These are phyloP conservation scores for Pantherophis vulpinus DNA, from an alignment of 2,797 vertebrate species.

Conservation along the genomic window DNA sequence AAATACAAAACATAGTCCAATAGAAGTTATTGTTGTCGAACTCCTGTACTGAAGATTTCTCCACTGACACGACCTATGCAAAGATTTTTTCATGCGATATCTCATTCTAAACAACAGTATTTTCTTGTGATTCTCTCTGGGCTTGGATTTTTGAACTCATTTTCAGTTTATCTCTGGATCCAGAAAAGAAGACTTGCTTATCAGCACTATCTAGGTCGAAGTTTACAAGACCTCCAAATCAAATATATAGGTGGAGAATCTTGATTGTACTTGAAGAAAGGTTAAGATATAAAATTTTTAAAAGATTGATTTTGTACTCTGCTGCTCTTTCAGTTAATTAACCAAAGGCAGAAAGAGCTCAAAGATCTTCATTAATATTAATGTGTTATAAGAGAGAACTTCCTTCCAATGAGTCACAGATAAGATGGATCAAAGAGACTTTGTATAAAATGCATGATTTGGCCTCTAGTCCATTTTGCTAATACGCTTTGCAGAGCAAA, in stretches of 20 bases:
- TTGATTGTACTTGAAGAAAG: constrained; percentile 36
- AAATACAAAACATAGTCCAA: background rate
- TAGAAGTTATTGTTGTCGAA: background rate
- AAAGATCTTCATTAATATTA: constrained; percentile 60
- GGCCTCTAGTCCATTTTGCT: constrained; percentile 39
- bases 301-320: constrained; percentile 56
- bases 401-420: constrained; percentile 34
- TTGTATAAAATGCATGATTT: constrained; percentile 43
- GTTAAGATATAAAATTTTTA: constrained; percentile 54
- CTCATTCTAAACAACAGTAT: background rate
- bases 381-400: constrained; percentile 42
- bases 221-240: constrained; percentile 39
- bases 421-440: constrained; percentile 24
- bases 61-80: background rate
- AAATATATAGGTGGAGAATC: constrained; percentile 30
- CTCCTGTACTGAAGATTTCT: background rate
- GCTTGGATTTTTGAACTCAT: background rate
- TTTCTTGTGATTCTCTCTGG: background rate
- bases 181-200: background rate
- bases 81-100: background rate
- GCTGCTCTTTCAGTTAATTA: constrained; percentile 55
- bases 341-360: constrained; percentile 50
- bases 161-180: background rate
- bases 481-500: background rate
- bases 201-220: background rate